Evolutionary conservation across 1,140 invertebrate species (phyloP), one percentile per base, ranked within the genome.

Genomic region (Eriocheir sinensis): DNA sequence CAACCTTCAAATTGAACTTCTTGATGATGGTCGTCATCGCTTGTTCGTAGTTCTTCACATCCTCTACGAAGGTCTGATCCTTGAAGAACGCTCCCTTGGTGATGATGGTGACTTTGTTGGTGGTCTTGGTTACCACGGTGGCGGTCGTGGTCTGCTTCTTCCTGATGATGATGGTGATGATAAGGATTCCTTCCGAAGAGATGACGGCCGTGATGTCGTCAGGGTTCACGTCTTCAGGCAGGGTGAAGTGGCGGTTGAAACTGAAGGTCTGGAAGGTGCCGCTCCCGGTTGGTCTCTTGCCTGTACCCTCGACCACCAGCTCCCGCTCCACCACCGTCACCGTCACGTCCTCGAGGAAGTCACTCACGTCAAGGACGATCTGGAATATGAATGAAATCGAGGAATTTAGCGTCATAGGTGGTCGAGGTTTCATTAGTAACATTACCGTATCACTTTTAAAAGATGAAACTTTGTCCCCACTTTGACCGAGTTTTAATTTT

Each of bases 351-450:
- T 32, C 91, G 17, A 86, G n/a, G 91, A 93, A 93, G 41, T 93
- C 91, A 53, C 91, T 85, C 2, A 93, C 91, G 41, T 93, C 91
- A 4, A 93, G 30, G 30, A 93, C 91, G 15, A 83, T 83, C 91
- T 93, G 36, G 15, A 32, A 34, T n/a, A 0, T 15, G 12, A 40
- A 79, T 3, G 36, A 36, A 2, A 27, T 53, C 21, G 48, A 17
- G 48, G 48, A 53, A 53, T 53, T 53, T n/a, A n/a, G n/a, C n/a
- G n/a, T n/a, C n/a, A n/a, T n/a, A n/a, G n/a, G n/a, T n/a, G n/a
- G n/a, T n/a, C n/a, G n/a, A n/a, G n/a, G n/a, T 48, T 8, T 48
- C 44, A 48, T 48, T 48, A n/a, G n/a, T n/a, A n/a, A n/a, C n/a
- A n/a, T n/a, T n/a, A n/a, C n/a, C n/a, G n/a, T n/a, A n/a, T n/a